A percentile compares a stretch with the other conserved stretches of the same genome.
Evolutionary conservation across 2,888 invertebrate genomes (phyloP).

Genomic region (Rutpela maculata): DNA sequence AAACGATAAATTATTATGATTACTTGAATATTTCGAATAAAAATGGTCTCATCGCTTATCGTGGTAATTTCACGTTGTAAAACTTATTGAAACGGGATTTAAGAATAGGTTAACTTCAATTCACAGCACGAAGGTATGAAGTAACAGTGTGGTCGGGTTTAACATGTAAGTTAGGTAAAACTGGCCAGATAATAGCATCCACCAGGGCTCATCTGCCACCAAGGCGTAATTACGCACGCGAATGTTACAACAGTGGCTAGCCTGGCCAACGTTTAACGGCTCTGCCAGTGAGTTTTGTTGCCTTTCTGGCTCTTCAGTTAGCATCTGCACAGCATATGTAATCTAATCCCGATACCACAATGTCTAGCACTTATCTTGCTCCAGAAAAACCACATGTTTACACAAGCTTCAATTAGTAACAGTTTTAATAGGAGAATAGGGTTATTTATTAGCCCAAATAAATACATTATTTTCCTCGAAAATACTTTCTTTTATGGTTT

Average conservation of each 20-base stretch:
- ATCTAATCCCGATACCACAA: conserved; percentile 59
- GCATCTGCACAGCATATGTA: conserved; percentile 64
- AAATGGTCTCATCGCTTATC: conserved; percentile 1
- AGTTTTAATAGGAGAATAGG: conserved; percentile 53
- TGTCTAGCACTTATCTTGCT: conserved; percentile 61
- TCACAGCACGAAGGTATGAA: conserved; percentile 32
- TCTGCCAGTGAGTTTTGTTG: conserved; percentile 22
- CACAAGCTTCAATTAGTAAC: conserved; percentile 62
- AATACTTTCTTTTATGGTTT: conserved; percentile 54
- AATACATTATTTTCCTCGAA: conserved; percentile 57
- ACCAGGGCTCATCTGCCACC: conserved; percentile 61
- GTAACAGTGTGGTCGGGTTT: conserved; percentile 45
- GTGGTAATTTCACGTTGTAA: not conserved
- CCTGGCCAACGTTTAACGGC: conserved; percentile 55
- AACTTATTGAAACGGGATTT: conserved; percentile 28
- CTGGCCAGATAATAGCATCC: conserved; percentile 55
- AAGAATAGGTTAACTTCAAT: conserved; percentile 28
- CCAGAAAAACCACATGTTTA: conserved; percentile 67
- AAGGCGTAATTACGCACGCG: conserved; percentile 62
- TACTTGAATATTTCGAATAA: not conserved
- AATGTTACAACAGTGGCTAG: conserved; percentile 55
- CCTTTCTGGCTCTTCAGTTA: conserved; percentile 38
- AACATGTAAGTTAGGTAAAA: conserved; percentile 52
- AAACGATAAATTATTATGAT: not conserved
- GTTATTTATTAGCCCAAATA: conserved; percentile 63